Conservation (phyloP, 2,797 vertebrate species). For the Coregonus sp. region DNA sequence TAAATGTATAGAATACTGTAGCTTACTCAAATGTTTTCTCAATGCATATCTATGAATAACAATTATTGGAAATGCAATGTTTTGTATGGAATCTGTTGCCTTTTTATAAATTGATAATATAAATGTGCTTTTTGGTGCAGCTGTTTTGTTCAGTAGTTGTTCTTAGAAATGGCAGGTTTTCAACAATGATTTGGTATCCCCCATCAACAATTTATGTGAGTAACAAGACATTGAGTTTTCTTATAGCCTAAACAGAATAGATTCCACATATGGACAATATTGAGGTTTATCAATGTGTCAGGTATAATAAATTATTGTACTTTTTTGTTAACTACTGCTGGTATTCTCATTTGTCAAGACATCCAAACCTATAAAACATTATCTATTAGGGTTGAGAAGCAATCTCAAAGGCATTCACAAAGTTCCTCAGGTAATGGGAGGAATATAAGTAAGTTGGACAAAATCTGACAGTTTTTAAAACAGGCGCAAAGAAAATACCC, state of each 20-base stretch:
- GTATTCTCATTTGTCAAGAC: not conserved
- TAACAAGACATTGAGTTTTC: not conserved
- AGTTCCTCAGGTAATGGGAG: not conserved
- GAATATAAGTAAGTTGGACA: not conserved
- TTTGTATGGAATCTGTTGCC: not conserved
- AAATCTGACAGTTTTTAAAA: not conserved
- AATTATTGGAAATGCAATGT: not conserved
- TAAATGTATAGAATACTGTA: not conserved
- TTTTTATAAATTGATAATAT: not conserved
- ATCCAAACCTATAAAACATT: not conserved
- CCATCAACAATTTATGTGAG: not conserved
- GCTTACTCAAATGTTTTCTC: not conserved
- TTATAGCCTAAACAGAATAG: no score
- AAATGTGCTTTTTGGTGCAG: not conserved
- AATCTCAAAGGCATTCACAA: not conserved
- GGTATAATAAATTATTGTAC: constrained; percentile 56
- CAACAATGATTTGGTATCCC: not conserved
- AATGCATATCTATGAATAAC: not conserved
- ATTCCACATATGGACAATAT: not conserved
- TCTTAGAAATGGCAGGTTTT: not conserved
- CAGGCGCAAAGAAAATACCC: not conserved
- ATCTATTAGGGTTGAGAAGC: not conserved
- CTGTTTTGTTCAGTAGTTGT: not conserved
- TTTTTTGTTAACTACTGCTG: constrained; percentile 41
- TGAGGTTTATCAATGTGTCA: constrained; percentile 10